Conservation (phyloP, 2,797 vertebrate genomes). For the Poliocrania exsul region DNA sequence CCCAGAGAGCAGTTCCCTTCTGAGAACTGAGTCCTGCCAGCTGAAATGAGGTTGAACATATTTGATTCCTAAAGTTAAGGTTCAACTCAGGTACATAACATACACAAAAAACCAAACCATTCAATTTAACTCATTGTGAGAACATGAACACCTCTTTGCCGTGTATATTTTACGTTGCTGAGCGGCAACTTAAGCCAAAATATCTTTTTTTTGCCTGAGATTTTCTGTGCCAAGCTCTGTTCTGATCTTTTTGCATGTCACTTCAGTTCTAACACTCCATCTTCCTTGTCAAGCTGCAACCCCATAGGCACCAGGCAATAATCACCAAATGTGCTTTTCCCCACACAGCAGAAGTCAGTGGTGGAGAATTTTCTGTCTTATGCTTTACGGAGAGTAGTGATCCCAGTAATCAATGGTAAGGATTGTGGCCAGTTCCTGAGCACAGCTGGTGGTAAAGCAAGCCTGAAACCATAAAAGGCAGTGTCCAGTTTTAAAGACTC, state of each 20-base stretch:
- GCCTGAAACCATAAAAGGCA: background rate
- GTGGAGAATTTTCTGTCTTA: slow-evolving; percentile 67
- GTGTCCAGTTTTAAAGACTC: background rate
- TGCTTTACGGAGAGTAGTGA: slow-evolving; percentile 52
- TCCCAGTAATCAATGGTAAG: slow-evolving; percentile 69
- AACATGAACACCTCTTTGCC: background rate
- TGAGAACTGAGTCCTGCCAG: background rate
- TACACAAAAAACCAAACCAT: rapidly evolving
- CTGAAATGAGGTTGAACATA: background rate
- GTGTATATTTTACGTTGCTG: background rate
- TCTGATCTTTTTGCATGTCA: background rate
- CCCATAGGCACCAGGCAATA: background rate
- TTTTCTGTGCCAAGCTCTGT: background rate
- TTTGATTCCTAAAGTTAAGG: background rate
- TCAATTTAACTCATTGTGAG: background rate
- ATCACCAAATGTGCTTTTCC: background rate
- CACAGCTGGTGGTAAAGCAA: background rate
- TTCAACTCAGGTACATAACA: background rate
- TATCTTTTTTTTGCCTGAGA: background rate
- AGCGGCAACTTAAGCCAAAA: background rate
- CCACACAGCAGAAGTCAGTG: slow-evolving; percentile 37
- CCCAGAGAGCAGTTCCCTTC: background rate
- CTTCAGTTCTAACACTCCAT: background rate
- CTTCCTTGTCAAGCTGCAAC: background rate
- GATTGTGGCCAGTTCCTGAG: background rate